Percentiles rank a stretch among this genome's conserved stretches.
These are phyloP conservation scores for Aphidius ervi DNA, from an alignment of 1,140 invertebrate species.

Conservation along the genomic window DNA sequence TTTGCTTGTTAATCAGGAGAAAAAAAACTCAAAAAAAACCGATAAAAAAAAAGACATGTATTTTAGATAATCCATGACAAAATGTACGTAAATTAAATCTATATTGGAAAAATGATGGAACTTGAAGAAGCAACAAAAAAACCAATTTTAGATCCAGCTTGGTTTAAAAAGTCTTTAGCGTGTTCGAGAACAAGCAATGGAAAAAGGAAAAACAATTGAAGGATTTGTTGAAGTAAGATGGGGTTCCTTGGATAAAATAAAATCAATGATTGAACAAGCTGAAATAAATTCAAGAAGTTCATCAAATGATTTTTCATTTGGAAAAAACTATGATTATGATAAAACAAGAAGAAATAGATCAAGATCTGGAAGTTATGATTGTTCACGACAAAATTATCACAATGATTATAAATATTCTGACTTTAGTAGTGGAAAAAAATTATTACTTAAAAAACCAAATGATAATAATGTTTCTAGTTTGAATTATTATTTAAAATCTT, in stretches of 20 bases:
- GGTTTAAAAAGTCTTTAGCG: slow-evolving; percentile 59
- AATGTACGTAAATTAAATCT: slow-evolving; percentile 81
- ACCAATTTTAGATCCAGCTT: slow-evolving; percentile 51
- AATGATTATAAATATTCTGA: slow-evolving; percentile 14
- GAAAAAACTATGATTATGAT: slow-evolving; percentile 20
- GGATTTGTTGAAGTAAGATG: slow-evolving; percentile 62
- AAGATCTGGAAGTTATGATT: slow-evolving; percentile 31
- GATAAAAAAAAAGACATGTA: slow-evolving; percentile 56
- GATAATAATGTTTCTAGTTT: slow-evolving; percentile 26
- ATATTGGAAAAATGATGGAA: slow-evolving; percentile 85
- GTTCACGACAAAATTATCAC: slow-evolving; percentile 9
- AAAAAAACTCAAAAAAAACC: slow-evolving; percentile 39
- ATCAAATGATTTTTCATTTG: slow-evolving; percentile 19
- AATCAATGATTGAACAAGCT: slow-evolving; percentile 53
- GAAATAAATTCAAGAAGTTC: slow-evolving; percentile 34
- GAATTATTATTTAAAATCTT: slow-evolving; percentile 3
- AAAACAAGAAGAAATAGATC: slow-evolving; percentile 14
- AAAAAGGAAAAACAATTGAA: slow-evolving; percentile 57
- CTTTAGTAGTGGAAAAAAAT: slow-evolving; percentile 39
- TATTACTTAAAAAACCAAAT: slow-evolving; percentile 52
- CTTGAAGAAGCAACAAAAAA: slow-evolving; percentile 40
- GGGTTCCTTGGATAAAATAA: slow-evolving; percentile 58
- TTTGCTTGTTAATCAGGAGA: slow-evolving; percentile 46
- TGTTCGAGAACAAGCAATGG: slow-evolving; percentile 58
- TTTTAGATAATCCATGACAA: slow-evolving; percentile 64